Evolutionary conservation across 1,140 invertebrate genomes (phyloP), one percentile per base, ranked within the genome.

Genomic region (Nasonia vitripennis): DNA sequence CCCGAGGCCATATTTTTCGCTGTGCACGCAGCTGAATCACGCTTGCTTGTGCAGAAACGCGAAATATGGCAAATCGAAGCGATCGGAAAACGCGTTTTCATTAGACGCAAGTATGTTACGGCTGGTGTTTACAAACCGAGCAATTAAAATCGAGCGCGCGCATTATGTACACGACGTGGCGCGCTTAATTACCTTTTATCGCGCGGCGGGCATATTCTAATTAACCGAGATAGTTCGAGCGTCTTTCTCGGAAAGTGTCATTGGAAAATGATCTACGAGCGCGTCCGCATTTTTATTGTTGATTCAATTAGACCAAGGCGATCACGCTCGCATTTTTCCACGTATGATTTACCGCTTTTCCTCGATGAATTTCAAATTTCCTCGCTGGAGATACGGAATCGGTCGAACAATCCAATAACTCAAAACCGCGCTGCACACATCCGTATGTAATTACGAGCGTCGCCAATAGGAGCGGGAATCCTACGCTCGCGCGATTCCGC

Each of bases 271-370:
- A 67, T 67, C 14, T 9, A 67, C 14, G 62, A 67, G 62, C n/a
- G 55, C 55, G n/a, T 67, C 14, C n/a, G 62, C 62, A 31, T 31
- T 71, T 71, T 71, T 71, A 31, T 68, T 7, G 34, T 23, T 7
- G 51, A 67, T 55, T 45, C 34, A 85, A 85, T 81, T 80, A 80
- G 83, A 55, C 68, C 83, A 81, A 85, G 83, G 83, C 62, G 41
- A 85, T 31, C 55, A 27, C 27, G 27, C 37, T n/a, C 23, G 20
- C 5, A n/a, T 73, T 71, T 67, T n/a, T 31, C 48, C 2, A 1
- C 17, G 5, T 23, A 85, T 85, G 77, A 85, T 85, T 74, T 62
- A 85, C 45, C 51, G n/a, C 17, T 71, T 34, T 55, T 23, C 31
- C 51, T 7, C 45, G 17, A n/a, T 67, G 73, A 34, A 62, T 83